Evolutionary conservation across 2,113 vertebrate genomes (phyloP), one percentile per base, ranked within the genome.

Genomic region (Sporophila hypoxantha): DNA sequence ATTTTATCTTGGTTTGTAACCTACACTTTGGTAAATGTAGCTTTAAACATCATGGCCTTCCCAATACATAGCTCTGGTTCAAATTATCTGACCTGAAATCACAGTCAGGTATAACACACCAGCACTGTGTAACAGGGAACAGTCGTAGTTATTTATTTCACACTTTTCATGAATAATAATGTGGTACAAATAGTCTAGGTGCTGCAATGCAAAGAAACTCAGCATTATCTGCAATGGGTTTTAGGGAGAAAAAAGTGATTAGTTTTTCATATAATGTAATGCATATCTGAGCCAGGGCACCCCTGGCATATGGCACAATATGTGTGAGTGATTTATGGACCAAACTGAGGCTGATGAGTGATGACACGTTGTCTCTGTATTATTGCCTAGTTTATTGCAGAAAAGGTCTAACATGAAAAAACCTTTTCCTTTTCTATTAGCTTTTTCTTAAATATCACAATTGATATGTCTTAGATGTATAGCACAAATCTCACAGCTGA

Each of bases 71-170:
- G 12, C n/a, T 68, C 55, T 73, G 19, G 3, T 76, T 79, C 57
- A 82, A 91, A 88, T 76, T 74, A 62, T 39, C 20, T 36, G 57
- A 82, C 34, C 49, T 85, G 46, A 79, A 92, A 73, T 74, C 44
- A 62, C 17, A 56, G 22, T 14, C 30, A 52, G 59, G 36, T 6
- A 57, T 21, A 56, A 32, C 22, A 30, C 4, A 21, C 4, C 30
- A 53, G 25, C 41, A 62, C 47, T 56, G 32, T 2, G 1, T 67
- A 77, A 60, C 17, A 53, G 32, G 26, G 15, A 88, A 70, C 3
- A 76, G 16, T 17, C 32, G 5, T 26, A 74, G 37, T 53, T 81
- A 66, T 69, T 87, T 87, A 42, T 79, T 88, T 89, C 36, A 64
- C 6, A 30, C 69, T 77, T 71, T 42, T 67, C 68, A 93, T 60